These are phyloP conservation scores for Helogale parvula DNA, from an alignment of 2,113 vertebrate genomes.

Conservation along the genomic window DNA sequence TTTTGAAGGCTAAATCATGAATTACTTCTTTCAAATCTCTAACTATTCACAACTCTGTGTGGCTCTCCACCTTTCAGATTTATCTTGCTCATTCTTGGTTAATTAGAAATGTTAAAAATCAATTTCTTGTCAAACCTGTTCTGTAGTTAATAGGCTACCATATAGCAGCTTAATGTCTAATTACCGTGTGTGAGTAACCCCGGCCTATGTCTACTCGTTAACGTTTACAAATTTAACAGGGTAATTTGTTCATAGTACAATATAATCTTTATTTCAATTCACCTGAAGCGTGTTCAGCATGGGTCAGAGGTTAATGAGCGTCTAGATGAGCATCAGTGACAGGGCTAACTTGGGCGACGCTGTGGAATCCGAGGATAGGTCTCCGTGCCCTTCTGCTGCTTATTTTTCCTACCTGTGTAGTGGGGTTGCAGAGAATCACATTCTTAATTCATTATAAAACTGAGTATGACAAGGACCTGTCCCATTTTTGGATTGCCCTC, in stretches of 20 bases:
- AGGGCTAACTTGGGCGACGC: background rate
- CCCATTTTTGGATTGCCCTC: background rate
- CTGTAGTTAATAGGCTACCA: constrained; percentile 20
- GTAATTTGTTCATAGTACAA: constrained; percentile 41
- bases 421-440: background rate
- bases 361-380: background rate
- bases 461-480: background rate
- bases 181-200: background rate
- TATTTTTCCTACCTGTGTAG: background rate
- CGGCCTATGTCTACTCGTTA: constrained; percentile 16
- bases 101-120: constrained; percentile 43
- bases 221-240: constrained; percentile 58
- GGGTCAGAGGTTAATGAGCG: constrained; percentile 32
- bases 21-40: background rate
- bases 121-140: background rate
- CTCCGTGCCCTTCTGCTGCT: background rate
- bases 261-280: constrained; percentile 25
- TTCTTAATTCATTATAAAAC: constrained; percentile 10
- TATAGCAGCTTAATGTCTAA: background rate
- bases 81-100: constrained; percentile 19
- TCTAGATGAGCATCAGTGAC: background rate
- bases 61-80: background rate
- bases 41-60: background rate
- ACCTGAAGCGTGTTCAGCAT: background rate
- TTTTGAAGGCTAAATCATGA: background rate